Evolutionary conservation across 2,797 vertebrate species (phyloP), one percentile per base, ranked within the genome.

Genomic region (Astyanax mexicanus): DNA sequence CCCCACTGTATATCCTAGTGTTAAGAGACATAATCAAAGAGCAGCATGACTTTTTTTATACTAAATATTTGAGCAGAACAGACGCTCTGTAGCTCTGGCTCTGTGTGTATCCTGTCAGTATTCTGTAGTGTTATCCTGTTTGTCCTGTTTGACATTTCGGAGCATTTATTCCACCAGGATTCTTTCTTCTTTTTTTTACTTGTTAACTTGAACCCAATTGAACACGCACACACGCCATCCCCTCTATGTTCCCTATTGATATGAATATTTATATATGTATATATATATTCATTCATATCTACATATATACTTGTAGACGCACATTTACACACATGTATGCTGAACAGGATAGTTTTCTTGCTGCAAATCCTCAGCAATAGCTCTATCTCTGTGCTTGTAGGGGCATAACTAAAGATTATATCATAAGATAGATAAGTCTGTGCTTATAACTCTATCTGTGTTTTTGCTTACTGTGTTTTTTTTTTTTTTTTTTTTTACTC

Each of bases 151-250:
- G 47, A 62, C 55, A 64, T 77, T 71, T 49, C 49, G 25, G 15
- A 58, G 42, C 38, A 42, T 77, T 65, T 72, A 13, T 2, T 49
- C 19, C 12, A 13, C 21, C 3, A 32, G 42, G n/a, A n/a, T 42
- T 60, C n/a, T n/a, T n/a, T n/a, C n/a, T n/a, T n/a, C n/a, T 32
- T 32, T 32, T 32, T 32, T 2, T 69, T 81, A 25, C 83, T 68
- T 61, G 57, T 64, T 62, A 42, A 55, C 73, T 61, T 42, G 11
- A 42, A 74, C 60, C 32, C 29, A 15, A 38, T 5, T 23, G 40
- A 44, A 42, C 12, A 61, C 25, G 29, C 10, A 40, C 45, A 51
- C 37, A 38, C 9, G 49, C 44, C 49, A 25, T 9, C 45, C 3
- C 37, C 19, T 2, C 66, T 15, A 13, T 4, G 13, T 3, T 25